Evolutionary conservation across 1,140 invertebrate genomes (phyloP).

Genomic region (Zaprionus lachaisei): DNA sequence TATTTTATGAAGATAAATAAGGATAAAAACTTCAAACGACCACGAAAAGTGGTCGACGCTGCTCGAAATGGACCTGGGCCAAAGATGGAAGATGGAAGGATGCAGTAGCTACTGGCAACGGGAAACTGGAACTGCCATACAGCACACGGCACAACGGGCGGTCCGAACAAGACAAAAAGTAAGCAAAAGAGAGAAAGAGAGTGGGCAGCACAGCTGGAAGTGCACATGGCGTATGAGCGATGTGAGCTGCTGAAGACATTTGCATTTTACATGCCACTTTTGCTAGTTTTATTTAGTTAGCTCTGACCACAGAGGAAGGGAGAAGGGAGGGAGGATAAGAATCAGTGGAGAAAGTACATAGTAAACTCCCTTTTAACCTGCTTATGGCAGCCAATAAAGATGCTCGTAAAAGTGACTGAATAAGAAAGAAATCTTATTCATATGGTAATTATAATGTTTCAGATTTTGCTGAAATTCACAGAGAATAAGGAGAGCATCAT

Average conservation of each 20-base stretch:
- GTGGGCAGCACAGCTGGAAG: constrained; percentile 26
- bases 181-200: neutral
- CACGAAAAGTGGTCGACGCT: constrained; percentile 59
- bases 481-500: no score
- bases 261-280: constrained; percentile 54
- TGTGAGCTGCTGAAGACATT: constrained; percentile 50
- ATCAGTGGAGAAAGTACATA: neutral
- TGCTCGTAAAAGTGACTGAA: no score
- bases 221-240: constrained; percentile 66
- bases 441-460: no score
- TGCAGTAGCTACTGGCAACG: constrained; percentile 27
- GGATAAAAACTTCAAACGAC: constrained; percentile 81
- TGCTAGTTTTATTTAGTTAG: constrained; percentile 18
- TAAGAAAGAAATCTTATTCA: no score
- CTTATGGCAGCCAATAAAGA: no score
- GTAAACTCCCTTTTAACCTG: no score
- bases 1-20: constrained; percentile 83
- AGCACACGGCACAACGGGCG: constrained; percentile 14
- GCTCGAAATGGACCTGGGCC: constrained; percentile 26
- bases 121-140: neutral
- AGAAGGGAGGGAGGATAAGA: neutral
- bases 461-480: no score
- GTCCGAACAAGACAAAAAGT: constrained; percentile 25
- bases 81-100: constrained; percentile 20
- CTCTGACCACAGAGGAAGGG: constrained; percentile 6